Percentiles rank a stretch among this genome's conserved stretches.
Conservation (phyloP, 2,888 invertebrate genomes). For the Latheticus oryzae region DNA sequence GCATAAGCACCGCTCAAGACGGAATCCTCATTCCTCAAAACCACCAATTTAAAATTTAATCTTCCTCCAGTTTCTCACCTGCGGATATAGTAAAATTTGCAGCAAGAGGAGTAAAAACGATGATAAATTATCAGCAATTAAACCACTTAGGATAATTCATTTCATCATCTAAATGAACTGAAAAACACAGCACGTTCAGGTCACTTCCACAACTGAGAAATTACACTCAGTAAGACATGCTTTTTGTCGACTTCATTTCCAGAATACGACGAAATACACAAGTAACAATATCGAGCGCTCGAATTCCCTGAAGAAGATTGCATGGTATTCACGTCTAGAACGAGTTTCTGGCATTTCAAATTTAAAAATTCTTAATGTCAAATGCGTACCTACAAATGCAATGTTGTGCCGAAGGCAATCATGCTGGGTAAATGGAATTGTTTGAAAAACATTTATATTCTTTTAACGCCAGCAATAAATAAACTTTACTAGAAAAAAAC, state of each 20-base stretch:
- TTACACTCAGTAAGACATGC: slow-evolving; percentile 9
- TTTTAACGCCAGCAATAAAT: neutral
- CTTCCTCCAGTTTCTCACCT: slow-evolving; percentile 6
- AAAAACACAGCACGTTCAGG: neutral
- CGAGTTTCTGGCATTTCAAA: slow-evolving; percentile 28
- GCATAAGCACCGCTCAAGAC: slow-evolving; percentile 6
- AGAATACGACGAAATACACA: slow-evolving; percentile 4
- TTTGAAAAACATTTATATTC: slow-evolving; percentile 20
- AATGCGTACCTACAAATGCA: slow-evolving; percentile 26
- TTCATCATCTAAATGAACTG: neutral
- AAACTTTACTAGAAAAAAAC: neutral
- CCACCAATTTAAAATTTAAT: slow-evolving; percentile 28
- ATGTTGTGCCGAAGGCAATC: slow-evolving; percentile 13
- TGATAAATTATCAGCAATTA: slow-evolving; percentile 23
- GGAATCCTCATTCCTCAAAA: slow-evolving; percentile 4
- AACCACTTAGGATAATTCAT: neutral
- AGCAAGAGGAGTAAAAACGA: slow-evolving; percentile 7
- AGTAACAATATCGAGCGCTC: slow-evolving; percentile 14
- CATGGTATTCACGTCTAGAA: slow-evolving; percentile 6
- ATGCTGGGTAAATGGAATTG: slow-evolving; percentile 14
- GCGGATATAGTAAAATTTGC: slow-evolving; percentile 9
- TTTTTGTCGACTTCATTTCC: slow-evolving; percentile 19
- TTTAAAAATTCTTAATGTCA: slow-evolving; percentile 39
- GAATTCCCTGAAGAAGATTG: slow-evolving; percentile 20
- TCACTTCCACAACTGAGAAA: no score